Evolutionary conservation across 2,797 vertebrate species (phyloP), one percentile per base, ranked within the genome.

Genomic region (Amphiprion clarkii): DNA sequence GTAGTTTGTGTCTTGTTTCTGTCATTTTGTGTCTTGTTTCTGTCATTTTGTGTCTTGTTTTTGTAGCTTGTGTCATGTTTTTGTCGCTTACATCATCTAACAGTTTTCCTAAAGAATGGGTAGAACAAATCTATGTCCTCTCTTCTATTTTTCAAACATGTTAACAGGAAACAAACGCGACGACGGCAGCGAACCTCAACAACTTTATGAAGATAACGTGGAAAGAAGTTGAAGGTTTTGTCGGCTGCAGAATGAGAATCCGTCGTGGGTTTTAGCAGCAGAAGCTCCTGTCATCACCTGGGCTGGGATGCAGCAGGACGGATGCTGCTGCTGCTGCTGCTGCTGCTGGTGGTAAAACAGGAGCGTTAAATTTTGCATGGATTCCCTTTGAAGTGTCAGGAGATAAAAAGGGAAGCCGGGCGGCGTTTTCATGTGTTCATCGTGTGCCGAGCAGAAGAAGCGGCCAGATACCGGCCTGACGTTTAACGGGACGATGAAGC

Each of bases 351-450:
- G 87, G 82, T 81, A 78, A 78, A 83, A 79, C n/a, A 76, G 86
- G 72, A 70, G 31, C 56, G 66, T 72, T 89, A 29, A 86, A 89
- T 90, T 77, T 90, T 90, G 67, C 83, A 90, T 90, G 90, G 67
- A 76, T 89, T 88, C 82, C 54, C 87, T 93, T 93, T 93, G 87
- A 93, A 91, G 92, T 88, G 81, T 83, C 87, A 83, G 75, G 67
- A 86, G 89, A 92, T 89, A 83, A 90, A 90, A 92, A 75, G 81
- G 19, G 67, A 71, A 78, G 82, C 82, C 73, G 23, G 5, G 7
- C 52, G 13, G 40, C 65, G 83, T 69, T 87, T 81, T 77, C 55
- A 69, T 67, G 83, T 85, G 84, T 82, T 88, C 84, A 75, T 83
- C 71, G 80, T 83, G 71, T 33, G 69, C 21, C 53, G 62, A 48